phyloP scores from a whole-genome alignment of 1,140 invertebrate species.

The Dendroctonus ponderosae region DNA sequence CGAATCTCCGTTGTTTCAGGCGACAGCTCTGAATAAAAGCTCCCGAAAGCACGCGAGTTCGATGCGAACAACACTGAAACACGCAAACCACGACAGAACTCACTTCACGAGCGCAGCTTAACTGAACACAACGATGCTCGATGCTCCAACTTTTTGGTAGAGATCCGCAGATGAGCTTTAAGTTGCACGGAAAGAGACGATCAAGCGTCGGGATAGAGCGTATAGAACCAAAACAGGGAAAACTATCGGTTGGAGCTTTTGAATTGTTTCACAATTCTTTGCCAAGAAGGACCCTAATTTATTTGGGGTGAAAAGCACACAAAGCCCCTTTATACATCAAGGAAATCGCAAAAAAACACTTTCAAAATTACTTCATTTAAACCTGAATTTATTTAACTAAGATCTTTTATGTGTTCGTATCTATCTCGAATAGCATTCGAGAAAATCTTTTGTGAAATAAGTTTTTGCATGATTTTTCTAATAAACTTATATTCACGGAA shows the following conservation, averaged over 20 bases:
- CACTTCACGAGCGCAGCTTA: slow-evolving; percentile 26
- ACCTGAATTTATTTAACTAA: background rate
- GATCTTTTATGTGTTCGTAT: background rate
- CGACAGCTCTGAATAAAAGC: slow-evolving; percentile 4
- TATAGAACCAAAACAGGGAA: slow-evolving; percentile 15
- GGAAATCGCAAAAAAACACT: background rate
- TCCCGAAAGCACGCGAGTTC: slow-evolving; percentile 11
- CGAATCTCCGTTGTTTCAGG: background rate
- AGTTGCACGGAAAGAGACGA: slow-evolving; percentile 29
- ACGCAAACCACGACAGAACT: background rate
- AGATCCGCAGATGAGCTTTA: slow-evolving; percentile 31
- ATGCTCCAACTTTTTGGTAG: slow-evolving; percentile 24
- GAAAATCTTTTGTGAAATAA: background rate
- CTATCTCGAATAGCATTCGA: background rate
- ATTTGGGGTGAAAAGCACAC: background rate
- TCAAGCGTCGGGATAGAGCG: slow-evolving; percentile 19
- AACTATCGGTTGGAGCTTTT: slow-evolving; percentile 1
- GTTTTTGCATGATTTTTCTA: too few relatives aligned
- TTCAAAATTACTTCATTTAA: background rate
- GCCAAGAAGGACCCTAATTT: background rate
- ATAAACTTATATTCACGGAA: too few relatives aligned
- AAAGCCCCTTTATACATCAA: too few relatives aligned
- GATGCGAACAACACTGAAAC: slow-evolving; percentile 5
- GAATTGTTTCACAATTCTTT: background rate
- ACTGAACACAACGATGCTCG: slow-evolving; percentile 26